Conservation (phyloP, 2,888 invertebrate species). For the Punctoribates punctum region DNA sequence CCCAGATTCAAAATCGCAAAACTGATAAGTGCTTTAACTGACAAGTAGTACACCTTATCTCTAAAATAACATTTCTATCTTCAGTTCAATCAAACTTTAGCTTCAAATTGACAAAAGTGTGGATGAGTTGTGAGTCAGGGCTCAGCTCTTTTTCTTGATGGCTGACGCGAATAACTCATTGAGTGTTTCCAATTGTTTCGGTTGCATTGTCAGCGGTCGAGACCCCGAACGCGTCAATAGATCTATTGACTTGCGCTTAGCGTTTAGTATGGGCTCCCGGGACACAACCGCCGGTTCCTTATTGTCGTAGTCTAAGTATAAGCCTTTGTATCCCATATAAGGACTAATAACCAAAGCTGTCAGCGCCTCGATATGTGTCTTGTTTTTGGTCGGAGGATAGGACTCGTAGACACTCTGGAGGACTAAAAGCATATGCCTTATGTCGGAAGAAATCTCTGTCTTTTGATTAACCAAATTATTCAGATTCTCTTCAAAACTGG, state of each 20-base stretch:
- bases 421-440: conserved; percentile 36
- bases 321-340: conserved; percentile 39
- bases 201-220: conserved; percentile 46
- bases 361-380: conserved; percentile 31
- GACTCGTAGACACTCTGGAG: conserved; percentile 38
- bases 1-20: conserved; percentile 6
- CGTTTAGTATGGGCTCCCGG: conserved; percentile 30
- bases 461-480: conserved; percentile 13
- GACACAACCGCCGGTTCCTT: conserved; percentile 32
- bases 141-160: conserved; percentile 38
- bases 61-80: conserved; percentile 1
- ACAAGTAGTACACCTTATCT: background rate
- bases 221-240: conserved; percentile 43
- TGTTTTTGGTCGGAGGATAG: conserved; percentile 41
- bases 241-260: conserved; percentile 32
- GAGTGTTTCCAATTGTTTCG: conserved; percentile 46
- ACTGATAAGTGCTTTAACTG: background rate
- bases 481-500: conserved; percentile 33
- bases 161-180: conserved; percentile 46
- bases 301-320: conserved; percentile 32
- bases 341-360: conserved; percentile 38
- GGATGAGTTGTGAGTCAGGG: background rate
- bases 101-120: conserved; percentile 15
- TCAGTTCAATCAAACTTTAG: background rate
- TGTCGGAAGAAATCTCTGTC: background rate